Base-by-base conservation (phyloP, 2,888 invertebrate species). In the Abrostola triplasia region DNA sequence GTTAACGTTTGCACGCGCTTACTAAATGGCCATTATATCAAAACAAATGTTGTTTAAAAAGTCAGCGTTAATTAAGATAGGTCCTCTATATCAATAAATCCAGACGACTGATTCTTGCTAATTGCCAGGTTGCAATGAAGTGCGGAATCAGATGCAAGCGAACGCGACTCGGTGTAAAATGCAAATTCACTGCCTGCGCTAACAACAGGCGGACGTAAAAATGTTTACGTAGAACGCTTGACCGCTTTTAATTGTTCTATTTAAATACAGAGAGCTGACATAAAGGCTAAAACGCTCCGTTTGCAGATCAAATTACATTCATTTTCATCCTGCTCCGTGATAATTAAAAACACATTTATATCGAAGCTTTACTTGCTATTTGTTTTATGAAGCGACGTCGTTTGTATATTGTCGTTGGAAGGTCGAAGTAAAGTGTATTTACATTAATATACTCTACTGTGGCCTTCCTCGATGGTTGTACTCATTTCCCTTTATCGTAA, bases 51-150 rank as follows among this genome's bases (percentile, higher is more conserved):
- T 53, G 48, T 52, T 42, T 58, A 58, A 68, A 67, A 80, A 80
- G 73, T 75, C 72, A 75, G 81, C 74, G 84, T 89, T 88, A 88
- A 91, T 90, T 88, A 88, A 89, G 85, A 87, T 84, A 84, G 81
- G 80, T 87, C 86, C 84, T 66, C 86, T 24, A 4, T 87, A 87
- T 89, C 89, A 91, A 92, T 91, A 89, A 90, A 89, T 81, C 84
- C 86, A 84, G 84, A 77, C 81, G 81, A 87, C 80, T 84, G 89
- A 88, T 88, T 90, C 86, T 90, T 90, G 89, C 90, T 93, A 93
- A 93, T 93, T 93, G 90, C 87, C 83, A 67, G 73, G 82, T 77
- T 80, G 84, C 85, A 87, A 86, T 84, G 84, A 84, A 87, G 83
- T 86, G 88, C 84, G 77, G 81, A 86, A 85, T 88, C 90, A 84